Evolutionary conservation across 2,888 invertebrate species (phyloP).

Genomic region (Lordiphosa fenestrarum): DNA sequence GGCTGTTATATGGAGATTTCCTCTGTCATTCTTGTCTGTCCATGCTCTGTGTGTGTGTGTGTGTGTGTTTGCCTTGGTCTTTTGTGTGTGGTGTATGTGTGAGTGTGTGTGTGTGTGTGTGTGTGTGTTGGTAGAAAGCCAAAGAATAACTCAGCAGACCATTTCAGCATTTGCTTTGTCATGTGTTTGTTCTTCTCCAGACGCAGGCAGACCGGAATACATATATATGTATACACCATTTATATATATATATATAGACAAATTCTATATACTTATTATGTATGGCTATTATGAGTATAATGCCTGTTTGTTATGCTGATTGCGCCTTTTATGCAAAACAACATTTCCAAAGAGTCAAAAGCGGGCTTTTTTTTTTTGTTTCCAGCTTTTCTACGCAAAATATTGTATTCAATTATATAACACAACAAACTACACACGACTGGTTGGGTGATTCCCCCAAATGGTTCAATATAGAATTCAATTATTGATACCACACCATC

Average conservation of each 20-base stretch:
- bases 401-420: not conserved
- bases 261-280: conserved; percentile 9
- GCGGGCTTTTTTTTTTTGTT: not conserved
- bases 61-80: conserved; percentile 53
- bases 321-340: conserved; percentile 48
- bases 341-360: conserved; percentile 24
- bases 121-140: conserved; percentile 55
- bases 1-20: conserved; percentile 57
- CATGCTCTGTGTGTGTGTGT: conserved; percentile 29
- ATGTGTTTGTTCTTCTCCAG: conserved; percentile 44
- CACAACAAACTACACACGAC: not conserved
- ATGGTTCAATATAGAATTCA: conserved; percentile 4
- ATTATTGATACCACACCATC: conserved; percentile 8
- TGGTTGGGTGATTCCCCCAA: not conserved
- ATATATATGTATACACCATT: conserved; percentile 5
- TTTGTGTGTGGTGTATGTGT: conserved; percentile 32
- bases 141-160: conserved; percentile 52
- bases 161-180: conserved; percentile 62
- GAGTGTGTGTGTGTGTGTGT: conserved; percentile 25
- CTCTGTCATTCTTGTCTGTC: conserved; percentile 40
- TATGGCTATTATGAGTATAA: conserved; percentile 52
- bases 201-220: conserved; percentile 16
- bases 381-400: conserved; percentile 4
- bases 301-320: conserved; percentile 64
- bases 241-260: conserved; percentile 15